phyloP scores from a whole-genome alignment of 1,140 invertebrate species.

The Pseudomyrmex pallidus region DNA sequence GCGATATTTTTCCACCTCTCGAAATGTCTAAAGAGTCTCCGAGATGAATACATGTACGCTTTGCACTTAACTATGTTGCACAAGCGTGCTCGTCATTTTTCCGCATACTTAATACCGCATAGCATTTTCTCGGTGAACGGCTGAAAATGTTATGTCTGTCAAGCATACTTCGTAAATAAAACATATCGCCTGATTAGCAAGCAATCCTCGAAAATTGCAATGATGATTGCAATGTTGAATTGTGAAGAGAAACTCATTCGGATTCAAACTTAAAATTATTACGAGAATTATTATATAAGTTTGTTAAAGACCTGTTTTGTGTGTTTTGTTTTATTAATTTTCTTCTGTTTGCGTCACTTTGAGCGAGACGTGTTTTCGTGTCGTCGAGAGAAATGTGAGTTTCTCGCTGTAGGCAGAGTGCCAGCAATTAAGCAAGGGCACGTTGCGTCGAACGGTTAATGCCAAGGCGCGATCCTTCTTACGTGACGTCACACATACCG shows the following conservation, averaged over 20 bases:
- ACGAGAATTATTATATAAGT: neutral
- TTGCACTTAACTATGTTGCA: neutral
- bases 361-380: neutral
- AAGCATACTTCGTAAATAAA: neutral
- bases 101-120: slow-evolving; percentile 1
- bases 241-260: no score
- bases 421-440: slow-evolving; percentile 19
- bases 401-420: neutral
- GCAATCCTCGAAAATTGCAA: neutral
- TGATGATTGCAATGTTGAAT: no score
- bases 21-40: slow-evolving; percentile 16
- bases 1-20: slow-evolving; percentile 9
- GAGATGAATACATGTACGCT: neutral
- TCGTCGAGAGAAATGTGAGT: neutral
- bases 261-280: neutral
- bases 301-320: no score
- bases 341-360: neutral
- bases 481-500: neutral
- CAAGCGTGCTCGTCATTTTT: slow-evolving; percentile 34
- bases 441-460: slow-evolving; percentile 22
- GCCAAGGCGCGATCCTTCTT: slow-evolving; percentile 10
- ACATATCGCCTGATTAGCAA: neutral
- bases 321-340: neutral
- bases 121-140: slow-evolving; percentile 30
- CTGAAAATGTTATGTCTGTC: neutral